Evolutionary conservation across 1,140 invertebrate genomes (phyloP), one percentile per base, ranked within the genome.

Genomic region (Cataglyphis hispanica): DNA sequence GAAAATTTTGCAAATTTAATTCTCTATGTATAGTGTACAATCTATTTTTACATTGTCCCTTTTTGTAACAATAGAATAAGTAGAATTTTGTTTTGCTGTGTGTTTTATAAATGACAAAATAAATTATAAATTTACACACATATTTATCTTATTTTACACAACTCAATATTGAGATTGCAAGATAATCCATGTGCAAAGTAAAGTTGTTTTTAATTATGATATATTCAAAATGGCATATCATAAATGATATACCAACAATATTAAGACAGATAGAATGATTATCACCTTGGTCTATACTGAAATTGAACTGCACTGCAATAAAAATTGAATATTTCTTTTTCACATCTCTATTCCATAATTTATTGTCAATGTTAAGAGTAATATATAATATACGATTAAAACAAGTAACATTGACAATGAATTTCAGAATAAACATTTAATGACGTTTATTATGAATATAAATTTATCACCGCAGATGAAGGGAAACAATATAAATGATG

Each of bases 251-350:
- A 80, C n/a, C 16, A 70, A 60, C 1, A 25, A 37, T 22, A 22
- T 34, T 72, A 2, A 72, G 8, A 60, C 7, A 81, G 67, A 46
- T 83, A 67, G 78, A 83, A 83, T 83, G 78, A 83, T 83, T 60
- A 72, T 43, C 13, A 16, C 4, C 19, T 74, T 2, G 19, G 5
- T 8, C 46, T 43, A 50, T 50, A 61, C 0, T 72, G 37, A 72
- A 83, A 31, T 80, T 40, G n/a, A 69, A 56, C n/a, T 63, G 43
- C 50, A 80, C 31, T 69, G 10, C 25, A 40, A 40, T 66, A 5
- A 4, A 50, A 56, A 69, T 11, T 6, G 16, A 81, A 80, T 11
- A 70, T 60, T 69, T 69, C 43, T 60, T 11, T 22, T 16, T 50
- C 10, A 19, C 6, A 19, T 50, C 16, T 50, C 16, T 22, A 60